phyloP scores from a whole-genome alignment of 1,140 invertebrate genomes.

The Drosophila kikkawai region DNA sequence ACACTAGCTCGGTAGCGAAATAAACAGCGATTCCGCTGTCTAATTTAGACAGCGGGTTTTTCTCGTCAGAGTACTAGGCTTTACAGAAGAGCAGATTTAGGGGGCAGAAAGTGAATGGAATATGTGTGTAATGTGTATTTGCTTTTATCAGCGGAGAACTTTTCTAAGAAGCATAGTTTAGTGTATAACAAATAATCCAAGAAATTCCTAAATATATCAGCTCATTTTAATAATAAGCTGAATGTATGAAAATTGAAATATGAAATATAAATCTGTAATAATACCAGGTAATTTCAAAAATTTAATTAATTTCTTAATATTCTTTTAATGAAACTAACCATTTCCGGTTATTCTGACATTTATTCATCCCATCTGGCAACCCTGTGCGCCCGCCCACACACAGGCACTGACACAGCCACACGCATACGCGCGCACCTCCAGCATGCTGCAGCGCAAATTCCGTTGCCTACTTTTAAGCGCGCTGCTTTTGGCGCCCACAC shows the following conservation, averaged over 20 bases:
- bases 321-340: not conserved
- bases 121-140: too few species aligned
- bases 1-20: too few species aligned
- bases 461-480: slow-evolving; percentile 58
- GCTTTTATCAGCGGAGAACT: not conserved
- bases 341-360: not conserved
- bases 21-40: too few species aligned
- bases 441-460: slow-evolving; percentile 20
- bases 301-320: not conserved
- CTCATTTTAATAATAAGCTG: not conserved
- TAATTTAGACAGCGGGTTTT: too few species aligned
- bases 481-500: slow-evolving; percentile 38
- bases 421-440: slow-evolving; percentile 6
- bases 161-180: not conserved
- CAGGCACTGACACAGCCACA: slow-evolving; percentile 12
- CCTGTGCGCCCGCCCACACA: slow-evolving; percentile 38
- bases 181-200: not conserved
- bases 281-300: not conserved
- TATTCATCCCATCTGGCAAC: slow-evolving; percentile 51
- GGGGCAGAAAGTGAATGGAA: too few species aligned
- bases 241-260: too few species aligned
- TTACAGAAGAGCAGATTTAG: not conserved
- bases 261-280: not conserved
- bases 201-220: not conserved
- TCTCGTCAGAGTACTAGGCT: too few species aligned